Base-by-base conservation (phyloP, 2,888 invertebrate genomes). In the Orchesellides sinensis region DNA sequence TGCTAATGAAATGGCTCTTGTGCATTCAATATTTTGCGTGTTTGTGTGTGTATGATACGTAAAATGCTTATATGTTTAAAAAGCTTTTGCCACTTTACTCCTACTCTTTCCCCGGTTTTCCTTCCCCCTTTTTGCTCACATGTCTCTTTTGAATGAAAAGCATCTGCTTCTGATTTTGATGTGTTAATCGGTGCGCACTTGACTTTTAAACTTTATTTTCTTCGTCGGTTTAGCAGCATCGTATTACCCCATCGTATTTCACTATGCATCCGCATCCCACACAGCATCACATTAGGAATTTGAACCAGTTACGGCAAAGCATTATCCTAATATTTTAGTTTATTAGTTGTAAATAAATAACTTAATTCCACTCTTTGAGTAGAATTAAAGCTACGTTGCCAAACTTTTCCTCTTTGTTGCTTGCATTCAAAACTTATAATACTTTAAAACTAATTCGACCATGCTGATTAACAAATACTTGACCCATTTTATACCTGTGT, bases 1-100 rank as follows among this genome's bases (percentile, higher is more conserved):
- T 68, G 45, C 68, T 77, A 70, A 65, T 79, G 68, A 68, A 68
- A 66, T 47, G 77, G 25, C 59, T 59, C 66, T 47, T 49, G 40
- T 77, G 77, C 23, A 65, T 65, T 45, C 35, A 21, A 66, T 66
- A 27, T 66, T 40, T n/a, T 40, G 40, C 40, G 40, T 40, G 40
- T 40, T 40, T 40, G 40, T 40, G 10, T 40, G 40, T 40, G 10
- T 40, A 40, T 40, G n/a, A n/a, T 40, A 40, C n/a, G 19, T 65
- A 66, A n/a, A n/a, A 35, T 40, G 40, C 10, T 40, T 10, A 14
- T 40, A 40, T 40, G 40, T 40, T n/a, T n/a, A n/a, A 40, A 40
- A 40, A 40, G 40, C 40, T n/a, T 40, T 40, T 40, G 14, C n/a
- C n/a, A 10, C 40, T 40, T 10, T 40, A 61, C 61, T 59, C 72